Evolutionary conservation across 2,888 invertebrate genomes (phyloP).

Genomic region (Entomobrya multifasciata): DNA sequence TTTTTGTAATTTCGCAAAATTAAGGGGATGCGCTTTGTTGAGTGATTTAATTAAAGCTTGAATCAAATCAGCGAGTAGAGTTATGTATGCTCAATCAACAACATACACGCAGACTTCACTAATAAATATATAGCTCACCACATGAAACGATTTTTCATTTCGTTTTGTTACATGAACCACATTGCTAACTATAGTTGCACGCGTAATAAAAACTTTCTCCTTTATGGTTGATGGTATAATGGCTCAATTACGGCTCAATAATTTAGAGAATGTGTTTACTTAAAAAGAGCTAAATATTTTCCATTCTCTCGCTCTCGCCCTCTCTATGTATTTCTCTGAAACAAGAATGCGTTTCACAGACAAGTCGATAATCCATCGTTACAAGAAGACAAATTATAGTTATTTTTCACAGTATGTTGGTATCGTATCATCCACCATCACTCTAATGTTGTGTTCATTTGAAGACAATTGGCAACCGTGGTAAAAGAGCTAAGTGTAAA

Average conservation of each 20-base stretch:
- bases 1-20: background rate
- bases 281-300: too few relatives aligned
- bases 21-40: background rate
- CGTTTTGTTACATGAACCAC: background rate
- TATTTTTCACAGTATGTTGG: slow-evolving; percentile 19
- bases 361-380: slow-evolving; percentile 36
- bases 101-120: too few relatives aligned
- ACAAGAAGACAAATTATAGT: slow-evolving; percentile 58
- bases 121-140: too few relatives aligned
- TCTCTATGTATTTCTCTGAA: too few relatives aligned
- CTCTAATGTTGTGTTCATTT: slow-evolving; percentile 6
- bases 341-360: too few relatives aligned
- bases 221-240: background rate
- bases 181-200: background rate
- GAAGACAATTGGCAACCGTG: slow-evolving; percentile 57
- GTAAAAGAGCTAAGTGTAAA: slow-evolving; percentile 47
- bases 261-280: background rate
- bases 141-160: background rate
- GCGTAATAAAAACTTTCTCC: background rate
- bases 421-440: background rate
- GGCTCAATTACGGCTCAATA: background rate
- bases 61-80: background rate
- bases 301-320: too few relatives aligned
- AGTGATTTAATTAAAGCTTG: slow-evolving; percentile 23
- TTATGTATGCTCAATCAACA: background rate